These are phyloP conservation scores for Protonemura montana DNA, from an alignment of 2,888 invertebrate species.

Conservation along the genomic window DNA sequence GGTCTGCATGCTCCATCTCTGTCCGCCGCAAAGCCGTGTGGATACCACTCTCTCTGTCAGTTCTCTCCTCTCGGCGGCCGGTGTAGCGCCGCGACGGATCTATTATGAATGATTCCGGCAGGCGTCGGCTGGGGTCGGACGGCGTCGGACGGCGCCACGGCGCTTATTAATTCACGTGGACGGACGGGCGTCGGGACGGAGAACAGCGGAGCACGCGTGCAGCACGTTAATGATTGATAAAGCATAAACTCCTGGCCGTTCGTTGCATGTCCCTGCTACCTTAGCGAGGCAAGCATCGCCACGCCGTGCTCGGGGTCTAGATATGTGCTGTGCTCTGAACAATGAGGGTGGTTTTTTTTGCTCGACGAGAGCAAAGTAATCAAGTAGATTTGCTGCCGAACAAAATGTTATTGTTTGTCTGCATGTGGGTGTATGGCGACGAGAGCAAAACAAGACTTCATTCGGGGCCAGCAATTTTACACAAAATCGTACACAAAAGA, in stretches of 20 bases:
- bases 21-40: not conserved
- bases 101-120: slow-evolving; percentile 35
- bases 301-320: not conserved
- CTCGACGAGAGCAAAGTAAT: not conserved
- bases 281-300: too few relatives aligned
- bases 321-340: not conserved
- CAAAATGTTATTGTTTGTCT: not conserved
- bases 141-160: slow-evolving; percentile 32
- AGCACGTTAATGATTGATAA: slow-evolving; percentile 37
- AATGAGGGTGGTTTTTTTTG: not conserved
- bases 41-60: slow-evolving; percentile 19
- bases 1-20: not conserved
- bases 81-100: slow-evolving; percentile 9
- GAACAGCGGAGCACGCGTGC: slow-evolving; percentile 26
- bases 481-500: not conserved
- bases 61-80: not conserved
- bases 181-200: slow-evolving; percentile 8
- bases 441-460: not conserved
- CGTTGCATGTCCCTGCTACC: not conserved
- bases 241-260: slow-evolving; percentile 19
- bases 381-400: not conserved
- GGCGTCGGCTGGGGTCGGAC: slow-evolving; percentile 25
- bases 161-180: slow-evolving; percentile 42
- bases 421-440: not conserved
- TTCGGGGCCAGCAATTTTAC: not conserved